phyloP scores from a whole-genome alignment of 2,888 invertebrate species.

The Ellobium chinense region DNA sequence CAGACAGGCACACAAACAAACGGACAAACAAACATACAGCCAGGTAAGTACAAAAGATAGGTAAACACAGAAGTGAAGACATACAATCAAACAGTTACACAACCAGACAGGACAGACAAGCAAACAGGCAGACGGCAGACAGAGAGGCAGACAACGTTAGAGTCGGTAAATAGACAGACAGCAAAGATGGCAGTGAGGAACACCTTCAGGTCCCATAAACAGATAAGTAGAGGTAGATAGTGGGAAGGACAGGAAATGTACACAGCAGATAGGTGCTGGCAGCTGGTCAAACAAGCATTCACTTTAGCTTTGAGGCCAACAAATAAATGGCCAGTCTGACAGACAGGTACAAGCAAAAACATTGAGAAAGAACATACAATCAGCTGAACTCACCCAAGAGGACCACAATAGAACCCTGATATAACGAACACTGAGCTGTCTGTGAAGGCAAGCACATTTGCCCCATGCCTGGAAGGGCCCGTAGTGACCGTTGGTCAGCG shows the following conservation, averaged over 20 bases:
- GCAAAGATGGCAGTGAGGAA: not conserved
- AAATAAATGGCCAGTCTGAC: not conserved
- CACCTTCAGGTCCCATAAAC: too few species aligned
- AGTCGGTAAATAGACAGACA: not conserved
- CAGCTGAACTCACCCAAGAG: constrained; percentile 31
- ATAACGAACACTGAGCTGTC: not conserved
- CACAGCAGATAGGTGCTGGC: not conserved
- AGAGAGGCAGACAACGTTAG: not conserved
- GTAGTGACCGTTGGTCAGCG: not conserved
- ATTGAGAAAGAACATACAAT: not conserved
- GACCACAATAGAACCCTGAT: constrained; percentile 5
- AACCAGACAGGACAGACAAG: not conserved
- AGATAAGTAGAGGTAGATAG: too few species aligned
- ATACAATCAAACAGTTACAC: not conserved
- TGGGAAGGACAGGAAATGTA: not conserved
- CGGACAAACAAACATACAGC: not conserved
- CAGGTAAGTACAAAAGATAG: too few species aligned
- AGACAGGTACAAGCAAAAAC: not conserved
- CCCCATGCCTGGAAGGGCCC: not conserved
- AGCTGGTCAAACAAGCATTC: not conserved
- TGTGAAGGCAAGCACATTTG: not conserved
- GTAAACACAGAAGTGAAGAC: too few species aligned
- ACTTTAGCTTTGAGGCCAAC: too few species aligned
- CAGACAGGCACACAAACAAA: not conserved
- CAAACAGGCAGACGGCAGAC: not conserved